Conservation (phyloP, 2,888 invertebrate genomes). For the Archips xylosteana region DNA sequence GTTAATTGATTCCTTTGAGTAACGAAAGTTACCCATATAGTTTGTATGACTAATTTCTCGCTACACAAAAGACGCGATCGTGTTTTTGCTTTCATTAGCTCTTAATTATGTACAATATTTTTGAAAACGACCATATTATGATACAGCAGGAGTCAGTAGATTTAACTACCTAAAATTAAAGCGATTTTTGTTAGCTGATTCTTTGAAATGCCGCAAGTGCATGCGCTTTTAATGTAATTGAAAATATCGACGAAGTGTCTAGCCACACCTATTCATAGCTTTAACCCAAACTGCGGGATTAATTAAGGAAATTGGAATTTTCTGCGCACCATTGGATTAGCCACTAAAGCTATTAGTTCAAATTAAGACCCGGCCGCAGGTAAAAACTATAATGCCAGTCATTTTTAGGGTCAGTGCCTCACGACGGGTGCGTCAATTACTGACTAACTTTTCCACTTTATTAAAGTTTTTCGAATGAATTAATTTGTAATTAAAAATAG, state of each 20-base stretch:
- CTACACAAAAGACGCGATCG: no score
- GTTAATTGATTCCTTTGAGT: no score
- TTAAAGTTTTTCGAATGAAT: slow-evolving; percentile 12
- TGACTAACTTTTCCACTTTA: slow-evolving; percentile 14
- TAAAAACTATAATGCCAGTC: slow-evolving; percentile 62
- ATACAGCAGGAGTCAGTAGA: not conserved
- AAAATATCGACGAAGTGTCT: slow-evolving; percentile 70
- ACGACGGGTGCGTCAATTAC: slow-evolving; percentile 53
- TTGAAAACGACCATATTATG: not conserved
- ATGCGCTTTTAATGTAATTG: slow-evolving; percentile 68
- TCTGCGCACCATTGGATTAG: slow-evolving; percentile 79
- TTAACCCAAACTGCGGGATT: slow-evolving; percentile 75
- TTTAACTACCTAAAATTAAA: not conserved
- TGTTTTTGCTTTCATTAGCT: no score
- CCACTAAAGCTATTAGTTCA: slow-evolving; percentile 82
- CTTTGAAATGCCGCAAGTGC: slow-evolving; percentile 49
- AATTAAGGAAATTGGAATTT: slow-evolving; percentile 86
- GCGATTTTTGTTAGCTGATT: not conserved
- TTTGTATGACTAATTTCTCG: no score
- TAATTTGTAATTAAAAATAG: slow-evolving; percentile 13
- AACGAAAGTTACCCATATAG: no score
- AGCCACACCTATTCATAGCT: slow-evolving; percentile 77
- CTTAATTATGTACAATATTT: no score
- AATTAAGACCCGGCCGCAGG: slow-evolving; percentile 75
- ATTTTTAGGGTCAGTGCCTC: slow-evolving; percentile 51